Percentiles rank a stretch among this genome's conserved stretches.
phyloP scores from a whole-genome alignment of 2,113 vertebrate genomes.

The Pelvicachromis taeniatus region DNA sequence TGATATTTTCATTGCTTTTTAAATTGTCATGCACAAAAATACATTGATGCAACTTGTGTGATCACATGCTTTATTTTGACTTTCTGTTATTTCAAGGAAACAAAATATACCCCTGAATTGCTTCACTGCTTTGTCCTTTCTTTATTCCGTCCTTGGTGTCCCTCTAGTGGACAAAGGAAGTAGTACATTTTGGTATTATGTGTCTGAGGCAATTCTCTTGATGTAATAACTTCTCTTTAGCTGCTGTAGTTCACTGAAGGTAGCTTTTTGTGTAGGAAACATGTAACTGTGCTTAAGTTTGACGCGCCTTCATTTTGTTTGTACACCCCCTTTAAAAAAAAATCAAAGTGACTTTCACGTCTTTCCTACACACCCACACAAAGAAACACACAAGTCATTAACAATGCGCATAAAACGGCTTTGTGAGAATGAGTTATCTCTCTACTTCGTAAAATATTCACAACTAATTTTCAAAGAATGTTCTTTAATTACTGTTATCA shows the following conservation, averaged over 20 bases:
- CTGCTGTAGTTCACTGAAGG: background rate
- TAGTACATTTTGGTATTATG: background rate
- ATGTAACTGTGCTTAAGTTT: background rate
- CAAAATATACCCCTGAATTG: background rate
- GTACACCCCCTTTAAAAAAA: background rate
- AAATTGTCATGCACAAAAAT: background rate
- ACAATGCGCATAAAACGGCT: background rate
- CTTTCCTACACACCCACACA: background rate
- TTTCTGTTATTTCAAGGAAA: background rate
- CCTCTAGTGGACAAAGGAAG: constrained; percentile 53
- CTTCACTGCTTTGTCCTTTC: background rate
- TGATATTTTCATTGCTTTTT: background rate
- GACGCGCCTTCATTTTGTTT: background rate
- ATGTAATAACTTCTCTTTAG: background rate
- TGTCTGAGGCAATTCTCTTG: background rate
- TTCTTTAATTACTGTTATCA: constrained; percentile 3
- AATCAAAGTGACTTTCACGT: background rate
- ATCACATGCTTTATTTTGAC: background rate
- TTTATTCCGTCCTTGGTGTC: background rate
- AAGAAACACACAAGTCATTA: background rate
- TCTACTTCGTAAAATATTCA: background rate
- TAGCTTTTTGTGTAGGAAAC: background rate
- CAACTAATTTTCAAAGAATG: background rate
- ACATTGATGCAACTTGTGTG: background rate
- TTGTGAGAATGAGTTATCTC: background rate